These are phyloP conservation scores for Scrobipalpa costella DNA, from an alignment of 2,888 invertebrate species.

Conservation along the genomic window DNA sequence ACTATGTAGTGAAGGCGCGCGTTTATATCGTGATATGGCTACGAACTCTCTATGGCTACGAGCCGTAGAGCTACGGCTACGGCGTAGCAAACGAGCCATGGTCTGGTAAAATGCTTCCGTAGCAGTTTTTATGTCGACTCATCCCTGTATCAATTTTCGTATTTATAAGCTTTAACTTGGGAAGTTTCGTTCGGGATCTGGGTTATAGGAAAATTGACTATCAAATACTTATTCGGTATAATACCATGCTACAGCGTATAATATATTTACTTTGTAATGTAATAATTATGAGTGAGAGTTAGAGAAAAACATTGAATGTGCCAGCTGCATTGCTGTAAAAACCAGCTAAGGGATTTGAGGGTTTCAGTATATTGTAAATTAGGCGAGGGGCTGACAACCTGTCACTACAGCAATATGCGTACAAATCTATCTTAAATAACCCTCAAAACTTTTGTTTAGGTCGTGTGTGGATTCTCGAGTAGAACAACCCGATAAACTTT, in stretches of 20 bases:
- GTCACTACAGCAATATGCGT: too few species aligned
- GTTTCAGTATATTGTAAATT: too few species aligned
- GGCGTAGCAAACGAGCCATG: slow-evolving; percentile 42
- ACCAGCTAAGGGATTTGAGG: too few species aligned
- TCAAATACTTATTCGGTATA: not conserved
- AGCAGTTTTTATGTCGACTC: slow-evolving; percentile 33
- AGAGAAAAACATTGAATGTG: too few species aligned
- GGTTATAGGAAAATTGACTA: slow-evolving; percentile 15
- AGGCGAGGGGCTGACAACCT: too few species aligned
- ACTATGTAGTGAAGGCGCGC: too few species aligned
- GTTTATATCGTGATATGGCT: not conserved
- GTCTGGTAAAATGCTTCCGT: slow-evolving; percentile 35
- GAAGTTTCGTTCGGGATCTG: not conserved
- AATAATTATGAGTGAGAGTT: too few species aligned
- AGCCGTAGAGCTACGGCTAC: slow-evolving; percentile 36
- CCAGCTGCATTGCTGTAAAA: too few species aligned
- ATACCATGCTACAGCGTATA: not conserved
- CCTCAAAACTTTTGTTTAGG: too few species aligned
- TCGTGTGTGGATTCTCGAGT: too few species aligned
- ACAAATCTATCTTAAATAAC: too few species aligned
- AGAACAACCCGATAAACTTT: too few species aligned
- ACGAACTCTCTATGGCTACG: slow-evolving; percentile 15
- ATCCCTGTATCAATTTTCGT: slow-evolving; percentile 20
- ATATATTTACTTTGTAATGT: not conserved
- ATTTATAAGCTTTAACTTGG: slow-evolving; percentile 8